A percentile compares a stretch with the other conserved stretches of the same genome.
These are phyloP conservation scores for Aphelenchoides besseyi DNA, from an alignment of 1,140 invertebrate species.

Conservation along the genomic window DNA sequence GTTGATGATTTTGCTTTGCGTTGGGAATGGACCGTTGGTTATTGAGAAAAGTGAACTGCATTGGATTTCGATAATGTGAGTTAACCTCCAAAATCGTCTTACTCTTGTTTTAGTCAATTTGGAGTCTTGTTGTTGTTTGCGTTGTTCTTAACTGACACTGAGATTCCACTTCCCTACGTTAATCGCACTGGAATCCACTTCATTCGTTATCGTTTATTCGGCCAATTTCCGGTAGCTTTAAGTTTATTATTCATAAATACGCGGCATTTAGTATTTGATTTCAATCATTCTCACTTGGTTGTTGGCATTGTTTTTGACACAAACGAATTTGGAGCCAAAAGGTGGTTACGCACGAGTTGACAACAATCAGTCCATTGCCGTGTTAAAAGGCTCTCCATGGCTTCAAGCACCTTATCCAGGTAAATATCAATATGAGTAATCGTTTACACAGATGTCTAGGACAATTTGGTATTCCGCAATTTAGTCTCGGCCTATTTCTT, in stretches of 20 bases:
- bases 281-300: conserved; percentile 35
- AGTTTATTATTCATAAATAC: too few relatives aligned
- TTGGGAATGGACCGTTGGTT: conserved; percentile 59
- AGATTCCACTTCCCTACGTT: conserved; percentile 53
- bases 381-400: conserved; percentile 36
- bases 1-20: conserved; percentile 61
- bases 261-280: too few relatives aligned
- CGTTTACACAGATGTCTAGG: too few relatives aligned
- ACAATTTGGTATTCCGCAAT: conserved; percentile 62
- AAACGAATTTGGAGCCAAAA: conserved; percentile 29
- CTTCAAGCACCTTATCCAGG: conserved; percentile 42
- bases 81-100: too few relatives aligned
- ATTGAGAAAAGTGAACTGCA: conserved; percentile 53
- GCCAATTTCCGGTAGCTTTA: conserved; percentile 62
- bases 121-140: conserved; percentile 57
- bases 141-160: conserved; percentile 54
- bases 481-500: conserved; percentile 57
- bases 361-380: conserved; percentile 28
- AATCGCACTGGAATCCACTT: conserved; percentile 47
- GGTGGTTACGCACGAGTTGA: conserved; percentile 35
- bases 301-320: conserved; percentile 29
- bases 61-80: conserved; percentile 46
- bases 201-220: conserved; percentile 58
- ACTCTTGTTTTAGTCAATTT: too few relatives aligned
- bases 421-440: too few relatives aligned